Evolutionary conservation across 2,797 vertebrate genomes (phyloP).

Genomic region (Squalus acanthias): DNA sequence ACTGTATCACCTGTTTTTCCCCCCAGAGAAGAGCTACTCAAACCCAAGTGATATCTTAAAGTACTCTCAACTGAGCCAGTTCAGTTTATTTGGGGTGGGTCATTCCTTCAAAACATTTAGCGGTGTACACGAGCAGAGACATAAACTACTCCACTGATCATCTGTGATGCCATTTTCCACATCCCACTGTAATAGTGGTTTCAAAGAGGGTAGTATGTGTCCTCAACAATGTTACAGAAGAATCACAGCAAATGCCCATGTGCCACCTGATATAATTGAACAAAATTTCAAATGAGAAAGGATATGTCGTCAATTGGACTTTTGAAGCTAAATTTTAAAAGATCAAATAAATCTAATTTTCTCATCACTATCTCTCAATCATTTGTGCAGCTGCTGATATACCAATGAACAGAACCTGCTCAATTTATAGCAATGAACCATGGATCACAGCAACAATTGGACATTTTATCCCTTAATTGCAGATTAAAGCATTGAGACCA

Average conservation of each 20-base stretch:
- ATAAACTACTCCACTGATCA: not conserved
- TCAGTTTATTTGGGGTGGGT: not conserved
- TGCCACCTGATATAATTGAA: not conserved
- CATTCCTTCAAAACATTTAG: not conserved
- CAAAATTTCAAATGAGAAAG: not conserved
- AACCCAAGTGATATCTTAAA: not conserved
- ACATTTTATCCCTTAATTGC: not conserved
- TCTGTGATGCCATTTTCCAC: not conserved
- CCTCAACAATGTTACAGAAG: not conserved
- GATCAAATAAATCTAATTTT: not conserved
- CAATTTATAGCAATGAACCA: not conserved
- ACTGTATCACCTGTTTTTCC: not conserved
- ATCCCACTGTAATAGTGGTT: not conserved
- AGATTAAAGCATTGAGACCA: not conserved
- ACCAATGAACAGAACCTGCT: no score
- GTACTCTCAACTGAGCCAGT: not conserved
- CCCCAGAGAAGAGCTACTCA: not conserved
- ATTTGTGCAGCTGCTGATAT: not conserved
- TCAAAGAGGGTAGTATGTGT: not conserved
- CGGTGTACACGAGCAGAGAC: not conserved
- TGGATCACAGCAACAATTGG: not conserved
- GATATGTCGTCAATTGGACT: not conserved
- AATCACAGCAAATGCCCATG: not conserved
- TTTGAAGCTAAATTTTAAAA: not conserved
- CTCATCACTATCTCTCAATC: not conserved